phyloP scores from a whole-genome alignment of 1,140 invertebrate genomes.

The Trichonephila clavata region DNA sequence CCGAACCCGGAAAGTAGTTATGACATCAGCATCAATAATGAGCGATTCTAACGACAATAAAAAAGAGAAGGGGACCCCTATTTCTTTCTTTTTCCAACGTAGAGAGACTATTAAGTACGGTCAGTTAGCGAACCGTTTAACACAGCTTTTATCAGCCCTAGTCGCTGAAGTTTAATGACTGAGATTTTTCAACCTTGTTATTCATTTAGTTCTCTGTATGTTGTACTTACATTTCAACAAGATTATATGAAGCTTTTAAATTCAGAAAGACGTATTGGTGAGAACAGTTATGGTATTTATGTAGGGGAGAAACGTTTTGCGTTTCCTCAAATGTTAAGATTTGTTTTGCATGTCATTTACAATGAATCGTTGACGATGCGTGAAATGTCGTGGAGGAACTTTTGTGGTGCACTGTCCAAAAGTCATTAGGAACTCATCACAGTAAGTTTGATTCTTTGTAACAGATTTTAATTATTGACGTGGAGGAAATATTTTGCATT shows the following conservation, averaged over 20 bases:
- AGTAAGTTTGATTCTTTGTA: neutral
- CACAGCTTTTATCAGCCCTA: neutral
- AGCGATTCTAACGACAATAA: neutral
- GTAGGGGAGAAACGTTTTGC: neutral
- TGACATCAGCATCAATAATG: neutral
- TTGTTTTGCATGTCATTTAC: neutral
- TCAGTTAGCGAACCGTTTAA: slow-evolving; percentile 38
- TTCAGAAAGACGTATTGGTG: neutral
- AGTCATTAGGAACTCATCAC: neutral
- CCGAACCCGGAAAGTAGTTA: slow-evolving; percentile 25
- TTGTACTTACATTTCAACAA: neutral
- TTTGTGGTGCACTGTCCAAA: slow-evolving; percentile 5
- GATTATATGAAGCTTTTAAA: neutral
- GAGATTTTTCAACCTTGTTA: neutral
- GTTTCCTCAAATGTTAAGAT: neutral
- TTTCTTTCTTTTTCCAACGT: neutral
- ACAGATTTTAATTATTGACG: neutral
- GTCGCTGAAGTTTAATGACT: neutral
- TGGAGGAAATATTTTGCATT: neutral
- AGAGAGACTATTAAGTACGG: neutral
- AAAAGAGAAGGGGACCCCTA: neutral
- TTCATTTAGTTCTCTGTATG: neutral
- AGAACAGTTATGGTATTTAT: neutral
- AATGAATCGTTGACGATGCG: neutral
- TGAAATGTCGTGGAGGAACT: neutral